Base-by-base conservation (phyloP, 2,797 vertebrate genomes). In the Muscicapa striata region DNA sequence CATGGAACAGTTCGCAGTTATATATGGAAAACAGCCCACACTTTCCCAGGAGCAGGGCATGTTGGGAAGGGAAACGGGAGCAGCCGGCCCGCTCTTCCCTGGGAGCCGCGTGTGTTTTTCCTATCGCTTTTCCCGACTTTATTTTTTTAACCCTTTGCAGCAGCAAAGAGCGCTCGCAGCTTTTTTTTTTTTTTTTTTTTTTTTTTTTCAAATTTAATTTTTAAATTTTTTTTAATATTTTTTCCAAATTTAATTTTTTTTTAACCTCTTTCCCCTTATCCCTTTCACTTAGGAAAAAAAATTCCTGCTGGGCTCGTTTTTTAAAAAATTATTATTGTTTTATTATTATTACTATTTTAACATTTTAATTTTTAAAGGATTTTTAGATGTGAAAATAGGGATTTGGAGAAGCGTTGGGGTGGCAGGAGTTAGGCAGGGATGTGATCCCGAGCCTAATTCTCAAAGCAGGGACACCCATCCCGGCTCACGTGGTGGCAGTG, bases 11-110 rank as follows among this genome's bases (percentile, higher is more conserved):
- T 97, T 97, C 95, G 95, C 93, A 94, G 79, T 96, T 89, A 96
- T 97, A 97, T 97, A 97, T 95, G 96, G 94, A 98, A 96, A 96
- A 94, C 90, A 96, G 94, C 96, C 97, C 96, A 95, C 96, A 92
- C 96, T 97, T 97, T 95, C 94, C 96, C 95, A 96, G 97, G 95
- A 98, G 95, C 78, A 24, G 91, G 69, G 95, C 93, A 96, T 93
- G 43, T 78, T 48, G 95, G 95, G 95, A 96, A 94, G 72, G 77
- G 93, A 95, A 84, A 43, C 94, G 41, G 94, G 94, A 97, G 96
- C 95, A 95, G 93, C 94, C 94, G 93, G 89, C 92, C 92, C 68
- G 79, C 80, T 90, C 85, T 92, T 93, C 94, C 95, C 95, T 89
- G 93, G 82, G 94, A 95, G 92, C 79, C 79, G 12, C 20, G 85